Percentiles rank a stretch among this genome's conserved stretches.
Conservation (phyloP, 2,888 invertebrate species). For the Phragmatobia fuliginosa region DNA sequence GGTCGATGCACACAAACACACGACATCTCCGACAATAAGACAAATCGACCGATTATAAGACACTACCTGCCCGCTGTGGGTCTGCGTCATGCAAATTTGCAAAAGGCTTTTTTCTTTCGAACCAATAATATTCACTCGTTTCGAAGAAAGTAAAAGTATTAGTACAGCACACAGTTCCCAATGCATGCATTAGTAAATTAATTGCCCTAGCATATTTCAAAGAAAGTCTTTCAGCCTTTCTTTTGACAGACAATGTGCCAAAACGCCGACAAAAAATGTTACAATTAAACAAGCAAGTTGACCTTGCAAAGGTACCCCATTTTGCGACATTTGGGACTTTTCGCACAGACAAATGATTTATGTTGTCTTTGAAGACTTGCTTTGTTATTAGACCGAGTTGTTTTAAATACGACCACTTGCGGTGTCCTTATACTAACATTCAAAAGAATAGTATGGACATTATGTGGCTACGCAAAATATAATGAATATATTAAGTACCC, state of each 20-base stretch:
- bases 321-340: slow-evolving; percentile 81
- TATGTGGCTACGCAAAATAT: slow-evolving; percentile 61
- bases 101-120: slow-evolving; percentile 59
- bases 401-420: slow-evolving; percentile 79
- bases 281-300: slow-evolving; percentile 66
- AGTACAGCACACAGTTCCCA: slow-evolving; percentile 56
- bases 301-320: slow-evolving; percentile 73
- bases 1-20: slow-evolving; percentile 83
- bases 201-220: slow-evolving; percentile 73
- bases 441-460: slow-evolving; percentile 59
- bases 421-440: slow-evolving; percentile 72
- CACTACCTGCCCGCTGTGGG: slow-evolving; percentile 83
- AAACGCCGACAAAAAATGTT: slow-evolving; percentile 59
- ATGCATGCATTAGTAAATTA: slow-evolving; percentile 77
- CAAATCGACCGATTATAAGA: slow-evolving; percentile 84
- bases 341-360: slow-evolving; percentile 81
- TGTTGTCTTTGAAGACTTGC: slow-evolving; percentile 61
- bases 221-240: slow-evolving; percentile 76
- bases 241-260: slow-evolving; percentile 60
- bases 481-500: slow-evolving; percentile 68
- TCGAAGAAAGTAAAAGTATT: slow-evolving; percentile 81
- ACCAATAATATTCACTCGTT: slow-evolving; percentile 68
- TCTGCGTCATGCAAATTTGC: slow-evolving; percentile 75
- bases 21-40: slow-evolving; percentile 83
- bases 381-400: slow-evolving; percentile 72